Conservation (phyloP, 2,113 vertebrate species). For the Vulpes ferrilata region DNA sequence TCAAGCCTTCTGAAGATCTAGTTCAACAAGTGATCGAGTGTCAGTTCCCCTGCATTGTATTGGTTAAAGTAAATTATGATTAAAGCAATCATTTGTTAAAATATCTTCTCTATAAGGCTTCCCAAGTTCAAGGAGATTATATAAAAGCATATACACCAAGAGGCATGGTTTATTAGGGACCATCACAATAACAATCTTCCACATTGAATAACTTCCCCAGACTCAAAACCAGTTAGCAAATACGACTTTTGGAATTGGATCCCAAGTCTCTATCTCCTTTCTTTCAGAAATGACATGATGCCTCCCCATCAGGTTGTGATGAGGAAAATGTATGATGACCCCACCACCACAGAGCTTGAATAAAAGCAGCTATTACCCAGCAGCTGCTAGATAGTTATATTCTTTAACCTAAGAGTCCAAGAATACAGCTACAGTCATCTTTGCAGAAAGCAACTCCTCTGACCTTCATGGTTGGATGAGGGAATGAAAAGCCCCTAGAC, state of each 20-base stretch:
- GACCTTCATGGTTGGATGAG: conserved; percentile 64
- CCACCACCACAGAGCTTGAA: neutral
- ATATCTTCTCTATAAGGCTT: neutral
- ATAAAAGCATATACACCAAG: neutral
- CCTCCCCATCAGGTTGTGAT: neutral
- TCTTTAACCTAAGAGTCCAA: neutral
- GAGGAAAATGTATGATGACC: neutral
- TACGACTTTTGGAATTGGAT: neutral
- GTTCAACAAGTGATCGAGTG: neutral
- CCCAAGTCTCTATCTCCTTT: neutral
- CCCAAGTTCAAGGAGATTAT: neutral
- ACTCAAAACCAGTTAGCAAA: neutral
- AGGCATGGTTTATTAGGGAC: neutral
- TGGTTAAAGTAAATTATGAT: neutral
- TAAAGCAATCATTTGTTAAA: neutral
- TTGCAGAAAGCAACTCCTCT: neutral
- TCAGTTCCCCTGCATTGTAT: neutral
- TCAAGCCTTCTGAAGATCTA: neutral
- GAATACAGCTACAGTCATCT: neutral
- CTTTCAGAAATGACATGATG: neutral
- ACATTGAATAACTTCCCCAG: neutral
- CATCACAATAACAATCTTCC: neutral
- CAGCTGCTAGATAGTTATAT: neutral
- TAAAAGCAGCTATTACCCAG: neutral
- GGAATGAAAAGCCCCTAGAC: conserved; percentile 31